Base-by-base conservation (phyloP, 2,797 vertebrate species). In the Carapus acus region DNA sequence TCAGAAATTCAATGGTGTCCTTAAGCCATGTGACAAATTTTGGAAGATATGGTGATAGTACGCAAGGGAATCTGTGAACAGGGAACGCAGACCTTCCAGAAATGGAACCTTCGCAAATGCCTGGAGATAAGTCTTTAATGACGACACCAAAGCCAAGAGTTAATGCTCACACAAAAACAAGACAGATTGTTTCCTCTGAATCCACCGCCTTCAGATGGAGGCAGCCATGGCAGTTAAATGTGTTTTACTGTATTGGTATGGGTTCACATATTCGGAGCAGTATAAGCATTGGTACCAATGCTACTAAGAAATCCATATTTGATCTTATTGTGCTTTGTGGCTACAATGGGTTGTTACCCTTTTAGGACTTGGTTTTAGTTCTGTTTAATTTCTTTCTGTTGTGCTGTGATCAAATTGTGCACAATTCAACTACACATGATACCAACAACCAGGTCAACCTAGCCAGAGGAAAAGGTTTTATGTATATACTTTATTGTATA, bases 61-160 rank as follows among this genome's bases (percentile, higher is more conserved):
- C 71, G 42, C 54, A 61, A 56, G 46, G 41, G 54, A 61, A 58
- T 59, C 54, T 51, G n/a, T 7, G 49, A 57, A 67, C 67, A 64
- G 23, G 45, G 54, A 74, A 61, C 67, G 49, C 46, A 42, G 33
- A 66, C 61, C 53, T 59, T 73, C 82, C 75, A 41, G 51, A 55
- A 44, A 47, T 50, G 54, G 38, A 73, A 65, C 54, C 67, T 70
- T 48, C 66, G 41, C 64, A 67, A 75, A 71, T 71, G 64, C 57
- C 59, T 76, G 22, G 49, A 67, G 67, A 80, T 23, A 43, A 71
- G 57, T 57, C 62, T 73, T 66, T 75, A 72, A 77, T 75, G 67
- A 69, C 65, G 69, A 75, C 65, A 70, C 71, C 56, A 60, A 64
- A 69, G 58, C 43, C 3, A 18, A 41, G 67, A 55, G 50, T 65